Conservation (phyloP, 2,888 invertebrate species). For the Cataglyphis albicans region DNA sequence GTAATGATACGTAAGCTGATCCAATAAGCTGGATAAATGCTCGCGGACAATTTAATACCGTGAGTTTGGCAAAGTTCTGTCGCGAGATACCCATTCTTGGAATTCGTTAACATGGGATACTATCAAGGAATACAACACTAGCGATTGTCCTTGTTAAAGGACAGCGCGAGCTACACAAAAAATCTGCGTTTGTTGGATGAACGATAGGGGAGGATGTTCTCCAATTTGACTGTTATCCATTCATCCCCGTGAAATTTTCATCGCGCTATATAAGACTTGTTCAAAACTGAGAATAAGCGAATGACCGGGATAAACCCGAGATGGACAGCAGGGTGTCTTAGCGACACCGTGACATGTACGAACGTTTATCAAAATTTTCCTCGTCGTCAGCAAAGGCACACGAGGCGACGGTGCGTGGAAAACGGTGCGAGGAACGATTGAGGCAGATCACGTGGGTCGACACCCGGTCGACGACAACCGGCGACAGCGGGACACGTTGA, state of each 20-base stretch:
- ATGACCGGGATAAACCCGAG: conserved; percentile 2
- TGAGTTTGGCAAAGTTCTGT: background rate
- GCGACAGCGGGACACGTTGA: conserved; percentile 79
- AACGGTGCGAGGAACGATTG: conserved; percentile 62
- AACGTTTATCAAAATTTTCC: conserved; percentile 54
- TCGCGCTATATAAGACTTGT: background rate
- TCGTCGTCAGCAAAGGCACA: conserved; percentile 45
- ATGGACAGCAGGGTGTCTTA: conserved; percentile 36
- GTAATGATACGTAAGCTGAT: background rate
- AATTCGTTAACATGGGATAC: background rate
- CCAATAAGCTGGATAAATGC: conserved; percentile 10
- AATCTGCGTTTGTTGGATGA: background rate
- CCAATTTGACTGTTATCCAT: background rate
- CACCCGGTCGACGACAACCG: conserved; percentile 76
- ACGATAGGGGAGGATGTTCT: too few relatives aligned
- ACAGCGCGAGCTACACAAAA: background rate
- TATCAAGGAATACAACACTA: background rate
- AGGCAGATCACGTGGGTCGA: conserved; percentile 71
- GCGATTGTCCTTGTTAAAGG: background rate
- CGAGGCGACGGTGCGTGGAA: conserved; percentile 63
- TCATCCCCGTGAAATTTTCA: background rate
- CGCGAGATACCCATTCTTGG: background rate
- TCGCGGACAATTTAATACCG: background rate
- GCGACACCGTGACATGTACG: conserved; percentile 74
- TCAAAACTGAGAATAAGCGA: background rate